These are phyloP conservation scores for Saccostrea glomerata DNA, from an alignment of 1,140 invertebrate genomes.

Conservation along the genomic window DNA sequence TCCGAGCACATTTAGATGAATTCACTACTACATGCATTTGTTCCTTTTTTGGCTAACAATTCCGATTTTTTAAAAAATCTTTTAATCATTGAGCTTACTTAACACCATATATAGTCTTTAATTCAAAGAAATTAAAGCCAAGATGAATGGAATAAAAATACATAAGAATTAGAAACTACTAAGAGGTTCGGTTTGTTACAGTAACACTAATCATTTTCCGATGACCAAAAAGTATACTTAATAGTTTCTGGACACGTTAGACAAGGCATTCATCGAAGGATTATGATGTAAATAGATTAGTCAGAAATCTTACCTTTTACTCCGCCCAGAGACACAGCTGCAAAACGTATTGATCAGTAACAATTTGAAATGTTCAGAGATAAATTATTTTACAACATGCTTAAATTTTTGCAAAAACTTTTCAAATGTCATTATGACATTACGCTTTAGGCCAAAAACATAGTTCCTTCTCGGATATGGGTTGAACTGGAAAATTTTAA, in stretches of 20 bases:
- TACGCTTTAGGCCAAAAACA: not conserved
- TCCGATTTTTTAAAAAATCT: no score
- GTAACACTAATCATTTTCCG: no score
- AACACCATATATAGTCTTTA: no score
- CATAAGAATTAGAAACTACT: not conserved
- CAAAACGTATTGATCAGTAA: not conserved
- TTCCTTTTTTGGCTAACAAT: no score
- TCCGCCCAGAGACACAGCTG: not conserved
- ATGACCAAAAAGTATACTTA: no score
- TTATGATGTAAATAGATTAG: not conserved
- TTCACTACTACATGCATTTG: no score
- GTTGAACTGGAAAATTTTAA: no score
- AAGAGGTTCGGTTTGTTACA: not conserved
- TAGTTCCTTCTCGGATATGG: not conserved
- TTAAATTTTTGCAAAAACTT: not conserved
- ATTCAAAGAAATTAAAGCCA: not conserved
- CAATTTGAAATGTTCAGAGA: not conserved
- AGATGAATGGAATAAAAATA: not conserved
- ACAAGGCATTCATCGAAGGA: not conserved
- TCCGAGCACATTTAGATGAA: no score
- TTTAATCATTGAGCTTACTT: no score
- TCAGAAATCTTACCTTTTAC: not conserved
- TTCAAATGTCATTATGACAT: not conserved
- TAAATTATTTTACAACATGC: not conserved
- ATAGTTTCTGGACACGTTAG: not conserved